Evolutionary conservation across 2,888 invertebrate genomes (phyloP).

Genomic region (Muscina levida): DNA sequence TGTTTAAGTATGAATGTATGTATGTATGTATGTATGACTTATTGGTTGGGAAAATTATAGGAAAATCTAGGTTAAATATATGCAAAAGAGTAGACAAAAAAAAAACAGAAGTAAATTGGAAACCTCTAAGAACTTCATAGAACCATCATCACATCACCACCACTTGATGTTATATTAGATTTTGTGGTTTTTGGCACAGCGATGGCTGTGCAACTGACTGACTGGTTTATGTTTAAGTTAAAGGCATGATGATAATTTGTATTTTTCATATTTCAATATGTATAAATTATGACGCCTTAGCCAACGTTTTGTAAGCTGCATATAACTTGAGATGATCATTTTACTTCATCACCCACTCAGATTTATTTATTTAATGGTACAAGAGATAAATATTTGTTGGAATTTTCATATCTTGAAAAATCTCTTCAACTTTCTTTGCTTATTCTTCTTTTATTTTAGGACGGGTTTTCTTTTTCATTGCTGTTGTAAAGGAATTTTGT

Average conservation of each 20-base stretch:
- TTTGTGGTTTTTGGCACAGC: conserved; percentile 60
- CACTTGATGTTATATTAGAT: conserved; percentile 52
- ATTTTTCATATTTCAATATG: background rate
- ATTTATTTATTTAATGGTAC: background rate
- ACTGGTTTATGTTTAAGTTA: conserved; percentile 9
- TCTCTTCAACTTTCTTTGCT: conserved; percentile 53
- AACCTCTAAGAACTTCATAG: background rate
- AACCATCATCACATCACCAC: too few species aligned
- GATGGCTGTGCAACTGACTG: conserved; percentile 5
- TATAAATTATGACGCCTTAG: conserved; percentile 68
- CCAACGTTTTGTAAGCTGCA: conserved; percentile 48
- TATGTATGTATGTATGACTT: too few species aligned
- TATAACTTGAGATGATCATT: background rate
- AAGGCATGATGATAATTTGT: conserved; percentile 49
- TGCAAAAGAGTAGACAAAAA: too few species aligned
- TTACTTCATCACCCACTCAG: conserved; percentile 17
- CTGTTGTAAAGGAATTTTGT: background rate
- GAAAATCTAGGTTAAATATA: conserved; percentile 13
- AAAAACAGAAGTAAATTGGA: conserved; percentile 4
- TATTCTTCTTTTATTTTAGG: conserved; percentile 15
- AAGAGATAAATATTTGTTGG: too few species aligned
- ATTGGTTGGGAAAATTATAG: background rate
- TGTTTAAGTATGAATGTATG: too few species aligned
- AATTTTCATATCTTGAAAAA: conserved; percentile 36
- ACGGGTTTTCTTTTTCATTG: conserved; percentile 3